phyloP scores from a whole-genome alignment of 2,113 vertebrate species.

The Dipodomys ordii region DNA sequence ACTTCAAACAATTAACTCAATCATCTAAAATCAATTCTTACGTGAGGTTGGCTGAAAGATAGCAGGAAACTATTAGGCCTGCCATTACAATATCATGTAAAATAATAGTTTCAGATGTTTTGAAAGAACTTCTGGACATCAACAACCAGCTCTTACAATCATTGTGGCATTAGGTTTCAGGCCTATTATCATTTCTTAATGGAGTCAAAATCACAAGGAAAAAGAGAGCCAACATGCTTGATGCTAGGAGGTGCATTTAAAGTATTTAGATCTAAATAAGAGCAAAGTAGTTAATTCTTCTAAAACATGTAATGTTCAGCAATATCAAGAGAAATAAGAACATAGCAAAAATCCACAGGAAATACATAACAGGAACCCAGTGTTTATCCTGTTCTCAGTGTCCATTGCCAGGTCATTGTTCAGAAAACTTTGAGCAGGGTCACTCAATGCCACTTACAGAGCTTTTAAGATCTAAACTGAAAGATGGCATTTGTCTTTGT shows the following conservation, averaged over 20 bases:
- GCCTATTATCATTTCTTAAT: background rate
- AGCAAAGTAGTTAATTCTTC: background rate
- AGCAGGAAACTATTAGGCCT: background rate
- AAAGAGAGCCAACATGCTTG: background rate
- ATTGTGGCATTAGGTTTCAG: background rate
- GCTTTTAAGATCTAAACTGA: slow-evolving; percentile 41
- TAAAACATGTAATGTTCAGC: slow-evolving; percentile 41
- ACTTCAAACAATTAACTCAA: background rate
- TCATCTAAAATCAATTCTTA: background rate
- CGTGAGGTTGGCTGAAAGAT: background rate
- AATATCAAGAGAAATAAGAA: slow-evolving; percentile 59
- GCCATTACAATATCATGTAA: background rate
- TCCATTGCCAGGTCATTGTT: slow-evolving; percentile 75
- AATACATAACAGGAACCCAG: slow-evolving; percentile 82
- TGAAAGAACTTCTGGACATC: slow-evolving; percentile 13
- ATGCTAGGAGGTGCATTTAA: background rate
- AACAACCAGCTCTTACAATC: background rate
- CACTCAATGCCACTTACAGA: slow-evolving; percentile 28
- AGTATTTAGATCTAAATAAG: slow-evolving; percentile 1
- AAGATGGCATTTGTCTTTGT: slow-evolving; percentile 50
- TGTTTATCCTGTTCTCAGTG: slow-evolving; percentile 80
- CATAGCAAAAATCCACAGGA: slow-evolving; percentile 74
- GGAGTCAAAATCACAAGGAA: background rate
- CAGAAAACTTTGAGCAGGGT: slow-evolving; percentile 75
- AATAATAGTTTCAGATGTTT: slow-evolving; percentile 38